Conservation (phyloP, 2,888 invertebrate genomes). For the Apocheima hispidaria region DNA sequence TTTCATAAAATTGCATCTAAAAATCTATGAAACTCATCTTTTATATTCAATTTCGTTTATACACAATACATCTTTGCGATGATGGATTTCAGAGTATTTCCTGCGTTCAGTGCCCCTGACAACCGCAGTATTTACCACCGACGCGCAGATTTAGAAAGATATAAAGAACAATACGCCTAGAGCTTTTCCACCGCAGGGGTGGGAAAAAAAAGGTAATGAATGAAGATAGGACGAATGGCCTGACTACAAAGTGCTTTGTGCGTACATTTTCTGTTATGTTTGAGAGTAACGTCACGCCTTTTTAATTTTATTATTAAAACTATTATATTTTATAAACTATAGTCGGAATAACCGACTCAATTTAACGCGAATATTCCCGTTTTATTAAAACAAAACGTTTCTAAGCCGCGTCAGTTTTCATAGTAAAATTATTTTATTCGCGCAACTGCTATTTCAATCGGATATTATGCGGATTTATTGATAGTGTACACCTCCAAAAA, state of each 20-base stretch:
- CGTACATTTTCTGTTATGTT: conserved; percentile 2
- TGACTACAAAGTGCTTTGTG: conserved; percentile 15
- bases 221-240: not conserved
- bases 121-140: conserved; percentile 1
- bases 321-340: not conserved
- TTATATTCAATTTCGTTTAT: conserved; percentile 4
- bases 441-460: too few relatives aligned
- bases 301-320: not conserved
- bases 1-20: not conserved
- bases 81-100: not conserved
- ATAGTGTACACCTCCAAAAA: too few relatives aligned
- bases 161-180: conserved; percentile 20
- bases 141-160: conserved; percentile 29
- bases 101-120: conserved; percentile 12
- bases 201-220: conserved; percentile 21
- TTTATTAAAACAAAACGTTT: too few relatives aligned
- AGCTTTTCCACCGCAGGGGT: conserved; percentile 3
- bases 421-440: too few relatives aligned
- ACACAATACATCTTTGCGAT: conserved; percentile 5
- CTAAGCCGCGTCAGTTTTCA: too few relatives aligned
- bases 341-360: too few relatives aligned
- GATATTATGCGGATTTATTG: too few relatives aligned
- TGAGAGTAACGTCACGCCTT: not conserved
- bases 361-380: too few relatives aligned
- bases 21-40: not conserved